Percentiles rank a stretch among this genome's conserved stretches.
phyloP scores from a whole-genome alignment of 2,113 vertebrate species.

The Sitta europaea region DNA sequence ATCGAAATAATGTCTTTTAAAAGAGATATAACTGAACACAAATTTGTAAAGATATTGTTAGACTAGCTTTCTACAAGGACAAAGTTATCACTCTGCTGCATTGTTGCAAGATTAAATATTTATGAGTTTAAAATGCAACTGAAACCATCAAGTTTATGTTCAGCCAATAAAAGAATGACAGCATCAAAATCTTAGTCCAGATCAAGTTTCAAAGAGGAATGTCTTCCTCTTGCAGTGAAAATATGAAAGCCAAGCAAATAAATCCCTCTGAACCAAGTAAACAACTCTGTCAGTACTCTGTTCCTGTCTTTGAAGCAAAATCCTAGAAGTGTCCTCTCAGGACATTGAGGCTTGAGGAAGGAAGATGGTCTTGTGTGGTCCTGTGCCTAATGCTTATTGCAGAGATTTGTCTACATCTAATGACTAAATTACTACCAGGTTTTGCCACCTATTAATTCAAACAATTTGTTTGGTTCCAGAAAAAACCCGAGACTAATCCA shows the following conservation, averaged over 20 bases:
- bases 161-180: neutral
- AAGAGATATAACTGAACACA: neutral
- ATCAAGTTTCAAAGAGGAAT: neutral
- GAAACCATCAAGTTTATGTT: neutral
- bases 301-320: neutral
- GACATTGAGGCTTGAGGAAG: neutral
- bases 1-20: neutral
- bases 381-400: neutral
- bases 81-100: neutral
- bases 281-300: neutral
- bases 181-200: neutral
- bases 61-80: neutral
- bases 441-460: neutral
- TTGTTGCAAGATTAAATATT: neutral
- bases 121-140: neutral
- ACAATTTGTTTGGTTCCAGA: neutral
- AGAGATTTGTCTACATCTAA: neutral
- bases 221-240: neutral
- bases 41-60: neutral
- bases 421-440: neutral
- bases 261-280: neutral
- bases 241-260: neutral
- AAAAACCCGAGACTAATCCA: neutral
- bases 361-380: neutral
- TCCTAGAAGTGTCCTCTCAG: neutral